Evolutionary conservation across 2,797 vertebrate genomes (phyloP).

Genomic region (Chelon labrosus): DNA sequence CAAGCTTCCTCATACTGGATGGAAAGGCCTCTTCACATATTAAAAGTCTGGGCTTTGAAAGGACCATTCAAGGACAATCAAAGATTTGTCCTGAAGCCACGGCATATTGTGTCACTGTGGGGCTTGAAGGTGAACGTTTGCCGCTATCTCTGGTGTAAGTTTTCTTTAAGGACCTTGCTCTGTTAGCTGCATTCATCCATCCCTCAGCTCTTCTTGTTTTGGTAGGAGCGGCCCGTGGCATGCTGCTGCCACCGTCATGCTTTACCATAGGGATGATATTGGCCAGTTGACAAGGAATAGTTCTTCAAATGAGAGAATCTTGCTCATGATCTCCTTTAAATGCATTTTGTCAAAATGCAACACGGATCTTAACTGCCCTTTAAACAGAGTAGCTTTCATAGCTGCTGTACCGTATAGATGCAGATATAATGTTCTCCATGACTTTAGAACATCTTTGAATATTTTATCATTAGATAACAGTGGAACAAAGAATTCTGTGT

Average conservation of each 20-base stretch:
- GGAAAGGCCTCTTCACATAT: conserved; percentile 5
- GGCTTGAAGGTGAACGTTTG: not conserved
- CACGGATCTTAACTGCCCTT: not conserved
- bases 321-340: not conserved
- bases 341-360: not conserved
- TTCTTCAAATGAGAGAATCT: not conserved
- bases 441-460: not conserved
- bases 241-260: not conserved
- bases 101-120: not conserved
- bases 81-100: not conserved
- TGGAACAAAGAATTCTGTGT: not conserved
- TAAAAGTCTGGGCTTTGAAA: not conserved
- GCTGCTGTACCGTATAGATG: not conserved
- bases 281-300: not conserved
- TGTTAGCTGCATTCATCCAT: not conserved
- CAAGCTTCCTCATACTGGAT: conserved; percentile 6
- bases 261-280: not conserved
- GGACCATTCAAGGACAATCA: not conserved
- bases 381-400: not conserved
- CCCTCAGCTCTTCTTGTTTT: not conserved
- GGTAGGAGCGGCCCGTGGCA: not conserved
- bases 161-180: not conserved
- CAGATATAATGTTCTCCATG: not conserved
- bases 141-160: not conserved
- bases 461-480: not conserved